phyloP scores from a whole-genome alignment of 35 echinoderm and acorn worm species.

The Lytechinus variegatus region DNA sequence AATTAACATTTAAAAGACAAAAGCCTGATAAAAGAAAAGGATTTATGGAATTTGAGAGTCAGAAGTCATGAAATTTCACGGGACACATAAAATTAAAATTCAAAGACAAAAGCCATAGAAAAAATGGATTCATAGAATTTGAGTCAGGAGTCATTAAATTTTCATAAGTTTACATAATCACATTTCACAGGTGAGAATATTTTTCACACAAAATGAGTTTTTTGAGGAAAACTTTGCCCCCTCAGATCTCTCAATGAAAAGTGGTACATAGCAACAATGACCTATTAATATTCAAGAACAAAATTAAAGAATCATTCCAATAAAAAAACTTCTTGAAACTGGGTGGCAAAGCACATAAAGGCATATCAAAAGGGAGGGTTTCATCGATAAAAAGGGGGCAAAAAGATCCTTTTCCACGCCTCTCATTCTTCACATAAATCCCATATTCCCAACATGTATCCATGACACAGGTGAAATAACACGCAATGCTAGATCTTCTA shows the following conservation, averaged over 20 bases:
- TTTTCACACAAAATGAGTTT: no score
- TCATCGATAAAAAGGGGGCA: not conserved
- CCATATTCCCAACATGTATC: slow-evolving; percentile 35
- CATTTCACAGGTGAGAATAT: no score
- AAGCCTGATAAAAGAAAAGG: no score
- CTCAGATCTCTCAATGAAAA: not conserved
- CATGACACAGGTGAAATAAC: slow-evolving; percentile 31
- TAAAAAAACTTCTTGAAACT: not conserved
- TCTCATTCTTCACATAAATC: not conserved
- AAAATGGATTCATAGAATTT: no score
- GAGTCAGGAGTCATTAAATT: no score
- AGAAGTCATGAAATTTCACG: no score
- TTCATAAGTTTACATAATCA: no score
- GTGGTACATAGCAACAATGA: not conserved
- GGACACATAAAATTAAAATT: no score
- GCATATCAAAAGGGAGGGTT: not conserved
- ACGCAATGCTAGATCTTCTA: not conserved
- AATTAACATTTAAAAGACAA: no score
- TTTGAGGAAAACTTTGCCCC: no score
- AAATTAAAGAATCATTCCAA: not conserved
- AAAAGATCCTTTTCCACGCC: not conserved
- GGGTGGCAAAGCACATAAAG: not conserved
- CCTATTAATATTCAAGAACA: not conserved
- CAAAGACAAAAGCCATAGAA: no score
- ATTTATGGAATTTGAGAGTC: no score